Evolutionary conservation across 2,888 invertebrate genomes (phyloP).

Genomic region (Mamestra brassicae): DNA sequence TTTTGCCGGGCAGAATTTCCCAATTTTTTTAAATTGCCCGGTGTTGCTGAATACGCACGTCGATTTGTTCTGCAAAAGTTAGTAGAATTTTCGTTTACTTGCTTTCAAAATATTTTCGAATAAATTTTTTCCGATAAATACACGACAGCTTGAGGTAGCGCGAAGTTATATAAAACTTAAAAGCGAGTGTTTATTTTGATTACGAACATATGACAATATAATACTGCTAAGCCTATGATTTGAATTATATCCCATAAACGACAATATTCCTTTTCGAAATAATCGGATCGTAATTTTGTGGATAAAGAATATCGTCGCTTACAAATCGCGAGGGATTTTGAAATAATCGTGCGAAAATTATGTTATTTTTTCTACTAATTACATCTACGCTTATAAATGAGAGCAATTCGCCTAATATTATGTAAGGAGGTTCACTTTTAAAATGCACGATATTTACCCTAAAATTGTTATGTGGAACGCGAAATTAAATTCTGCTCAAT

Average conservation of each 20-base stretch:
- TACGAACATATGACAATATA: slow-evolving; percentile 78
- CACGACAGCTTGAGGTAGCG: slow-evolving; percentile 86
- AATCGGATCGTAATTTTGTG: slow-evolving; percentile 37
- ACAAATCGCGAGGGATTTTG: slow-evolving; percentile 9
- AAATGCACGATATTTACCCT: slow-evolving; percentile 50
- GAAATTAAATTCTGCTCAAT: not conserved
- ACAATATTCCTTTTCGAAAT: slow-evolving; percentile 36
- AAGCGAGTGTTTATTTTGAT: slow-evolving; percentile 70
- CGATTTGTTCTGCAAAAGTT: slow-evolving; percentile 10
- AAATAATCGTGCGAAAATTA: slow-evolving; percentile 38
- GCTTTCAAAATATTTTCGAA: slow-evolving; percentile 50
- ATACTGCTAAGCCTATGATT: slow-evolving; percentile 87
- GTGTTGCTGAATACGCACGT: not conserved
- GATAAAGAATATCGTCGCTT: slow-evolving; percentile 40
- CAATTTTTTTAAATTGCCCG: slow-evolving; percentile 14
- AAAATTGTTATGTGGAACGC: not conserved
- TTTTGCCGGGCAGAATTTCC: slow-evolving; percentile 11
- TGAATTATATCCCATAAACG: slow-evolving; percentile 65
- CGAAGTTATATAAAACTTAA: slow-evolving; percentile 76
- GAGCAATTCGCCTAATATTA: slow-evolving; percentile 65
- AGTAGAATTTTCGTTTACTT: slow-evolving; percentile 19
- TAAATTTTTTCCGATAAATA: slow-evolving; percentile 70
- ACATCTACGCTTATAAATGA: slow-evolving; percentile 62
- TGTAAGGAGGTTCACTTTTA: slow-evolving; percentile 42
- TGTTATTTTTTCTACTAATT: slow-evolving; percentile 51